These are phyloP conservation scores for Nephila pilipes DNA, from an alignment of 1,140 invertebrate species.

Conservation along the genomic window DNA sequence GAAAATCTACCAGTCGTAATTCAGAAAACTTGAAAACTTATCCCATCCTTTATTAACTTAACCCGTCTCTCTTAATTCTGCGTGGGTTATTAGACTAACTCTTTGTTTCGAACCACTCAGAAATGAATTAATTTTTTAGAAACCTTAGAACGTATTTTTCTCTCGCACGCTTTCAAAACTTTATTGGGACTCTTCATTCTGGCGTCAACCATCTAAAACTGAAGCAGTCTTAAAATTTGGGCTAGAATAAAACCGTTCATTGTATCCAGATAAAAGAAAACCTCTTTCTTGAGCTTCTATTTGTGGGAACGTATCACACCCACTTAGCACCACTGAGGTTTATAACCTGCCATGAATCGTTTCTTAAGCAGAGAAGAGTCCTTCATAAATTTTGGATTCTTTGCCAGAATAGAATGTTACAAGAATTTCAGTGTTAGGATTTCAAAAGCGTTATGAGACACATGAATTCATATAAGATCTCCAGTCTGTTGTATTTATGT, in stretches of 20 bases:
- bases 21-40: neutral
- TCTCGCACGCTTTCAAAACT: neutral
- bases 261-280: neutral
- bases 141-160: neutral
- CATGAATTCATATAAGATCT: no score
- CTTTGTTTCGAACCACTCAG: neutral
- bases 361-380: neutral
- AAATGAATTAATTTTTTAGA: constrained; percentile 6
- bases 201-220: neutral
- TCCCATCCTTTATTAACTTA: neutral
- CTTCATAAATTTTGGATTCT: constrained; percentile 42
- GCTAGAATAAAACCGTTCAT: neutral
- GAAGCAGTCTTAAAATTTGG: neutral
- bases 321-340: constrained; percentile 43
- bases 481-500: neutral
- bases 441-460: neutral
- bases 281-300: neutral
- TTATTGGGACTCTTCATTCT: constrained; percentile 10
- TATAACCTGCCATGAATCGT: neutral
- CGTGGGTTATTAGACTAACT: neutral
- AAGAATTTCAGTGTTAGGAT: neutral
- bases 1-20: neutral
- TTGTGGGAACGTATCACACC: neutral
- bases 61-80: neutral
- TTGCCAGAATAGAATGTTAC: neutral